Percentiles rank a stretch among this genome's conserved stretches.
Conservation (phyloP, 2,113 vertebrate species). For the Hemiprocne comata region DNA sequence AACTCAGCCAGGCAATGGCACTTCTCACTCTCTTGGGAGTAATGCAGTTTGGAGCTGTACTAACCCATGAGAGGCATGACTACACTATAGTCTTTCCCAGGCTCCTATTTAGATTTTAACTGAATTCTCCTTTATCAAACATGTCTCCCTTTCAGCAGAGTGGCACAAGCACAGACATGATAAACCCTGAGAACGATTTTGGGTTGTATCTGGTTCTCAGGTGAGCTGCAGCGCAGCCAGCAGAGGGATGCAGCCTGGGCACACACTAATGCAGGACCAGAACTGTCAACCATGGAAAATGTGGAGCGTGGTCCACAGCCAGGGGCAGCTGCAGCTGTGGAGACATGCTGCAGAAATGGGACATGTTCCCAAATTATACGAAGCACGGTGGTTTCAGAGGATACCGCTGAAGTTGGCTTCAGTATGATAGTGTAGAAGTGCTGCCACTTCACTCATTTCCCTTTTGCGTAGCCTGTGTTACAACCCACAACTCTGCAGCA, state of each 20-base stretch:
- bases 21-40: background rate
- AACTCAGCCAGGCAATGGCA: background rate
- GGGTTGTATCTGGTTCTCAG: background rate
- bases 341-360: background rate
- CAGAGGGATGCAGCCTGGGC: rapidly evolving
- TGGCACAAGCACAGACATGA: rapidly evolving
- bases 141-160: background rate
- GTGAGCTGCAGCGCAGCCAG: background rate
- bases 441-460: background rate
- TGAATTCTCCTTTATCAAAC: background rate
- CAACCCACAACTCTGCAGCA: background rate
- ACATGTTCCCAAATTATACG: background rate
- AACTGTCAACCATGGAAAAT: rapidly evolving
- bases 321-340: background rate
- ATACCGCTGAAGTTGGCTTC: background rate
- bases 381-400: background rate
- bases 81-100: background rate
- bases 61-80: background rate
- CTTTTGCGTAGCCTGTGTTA: background rate
- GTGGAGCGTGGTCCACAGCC: rapidly evolving
- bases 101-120: background rate
- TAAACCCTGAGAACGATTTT: background rate
- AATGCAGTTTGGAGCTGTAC: background rate
- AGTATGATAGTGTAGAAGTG: background rate
- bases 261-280: rapidly evolving